Evolutionary conservation across 2,888 invertebrate species (phyloP), one percentile per base, ranked within the genome.

Genomic region (Drosophila helvetica): DNA sequence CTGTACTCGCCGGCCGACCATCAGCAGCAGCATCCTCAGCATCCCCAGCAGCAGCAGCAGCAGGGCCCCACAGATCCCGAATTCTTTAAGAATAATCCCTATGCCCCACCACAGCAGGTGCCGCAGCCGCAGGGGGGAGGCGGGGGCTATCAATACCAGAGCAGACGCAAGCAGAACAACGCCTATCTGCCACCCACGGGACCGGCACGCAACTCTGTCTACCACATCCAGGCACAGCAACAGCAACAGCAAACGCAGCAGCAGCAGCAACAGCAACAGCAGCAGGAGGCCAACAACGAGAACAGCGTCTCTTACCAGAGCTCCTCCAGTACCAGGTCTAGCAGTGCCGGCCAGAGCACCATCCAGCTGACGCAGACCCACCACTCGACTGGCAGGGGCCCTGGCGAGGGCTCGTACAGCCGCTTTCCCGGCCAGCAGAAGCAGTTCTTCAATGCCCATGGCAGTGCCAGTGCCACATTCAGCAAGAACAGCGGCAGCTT

Each of bases 61-160:
- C 48, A 80, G 5, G 45, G 57, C 2, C 19, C 50, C 17, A 57
- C 38, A 7, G 38, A 66, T 4, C 64, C 86, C 1, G 90, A 90
- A 18, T 92, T 88, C 70, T 92, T 89, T 51, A 91, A 92, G 76
- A 92, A 92, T 69, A 91, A 92, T 88, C 92, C 92, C 19, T 92
- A 92, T 74, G 87, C 89, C 18, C 84, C 90, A 8, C 92, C 92
- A n/a, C 79, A 78, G 50, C 79, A 78, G 52, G 73, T 80, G 50
- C 15, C 38, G 2, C 38, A 38, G 7, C 2, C n/a, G 15, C 38
- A 38, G n/a, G n/a, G 7, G 15, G 38, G 15, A 7, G 15, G 38
- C 15, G 80, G 82, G 1, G 73, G 72, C 4, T 89, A 89, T 75
- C 80, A 78, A 15, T 90, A 89, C 50, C 75, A 78, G n/a, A 88